Conservation (phyloP, 1,140 invertebrate genomes). For the Conus betulinus region DNA sequence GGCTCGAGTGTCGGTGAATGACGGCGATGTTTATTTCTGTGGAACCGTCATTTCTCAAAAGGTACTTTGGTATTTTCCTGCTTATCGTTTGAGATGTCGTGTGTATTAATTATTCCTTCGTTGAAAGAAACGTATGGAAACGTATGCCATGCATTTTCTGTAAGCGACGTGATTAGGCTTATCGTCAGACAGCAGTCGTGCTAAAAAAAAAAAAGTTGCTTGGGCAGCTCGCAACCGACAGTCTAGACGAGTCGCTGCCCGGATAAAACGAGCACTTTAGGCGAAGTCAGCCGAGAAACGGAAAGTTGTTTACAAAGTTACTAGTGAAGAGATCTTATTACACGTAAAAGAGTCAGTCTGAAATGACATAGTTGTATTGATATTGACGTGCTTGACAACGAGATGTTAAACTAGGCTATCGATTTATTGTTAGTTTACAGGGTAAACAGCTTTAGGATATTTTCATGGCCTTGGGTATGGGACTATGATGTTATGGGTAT, state of each 20-base stretch:
- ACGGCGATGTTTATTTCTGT: slow-evolving; percentile 32
- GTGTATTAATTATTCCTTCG: neutral
- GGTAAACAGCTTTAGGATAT: slow-evolving; percentile 23
- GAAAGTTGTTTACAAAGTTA: slow-evolving; percentile 38
- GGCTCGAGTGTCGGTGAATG: neutral
- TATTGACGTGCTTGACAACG: neutral
- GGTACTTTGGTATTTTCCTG: slow-evolving; percentile 21
- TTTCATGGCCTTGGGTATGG: too few relatives aligned
- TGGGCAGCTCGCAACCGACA: neutral
- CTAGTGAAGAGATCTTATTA: too few relatives aligned
- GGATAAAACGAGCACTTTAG: too few relatives aligned
- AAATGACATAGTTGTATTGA: too few relatives aligned
- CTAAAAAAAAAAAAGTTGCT: neutral
- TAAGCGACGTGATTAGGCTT: neutral
- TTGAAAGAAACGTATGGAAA: neutral
- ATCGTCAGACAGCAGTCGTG: neutral
- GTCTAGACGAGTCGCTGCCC: slow-evolving; percentile 18
- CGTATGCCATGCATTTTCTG: too few relatives aligned
- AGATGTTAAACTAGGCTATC: neutral
- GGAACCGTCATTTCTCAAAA: slow-evolving; percentile 34
- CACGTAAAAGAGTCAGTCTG: too few relatives aligned
- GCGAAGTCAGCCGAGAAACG: slow-evolving; percentile 3
- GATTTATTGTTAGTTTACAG: neutral
- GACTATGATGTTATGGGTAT: too few relatives aligned
- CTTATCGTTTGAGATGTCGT: neutral